A percentile compares a stretch with the other conserved stretches of the same genome.
These are phyloP conservation scores for Coleophora flavipennella DNA, from an alignment of 2,888 invertebrate genomes.

Conservation along the genomic window DNA sequence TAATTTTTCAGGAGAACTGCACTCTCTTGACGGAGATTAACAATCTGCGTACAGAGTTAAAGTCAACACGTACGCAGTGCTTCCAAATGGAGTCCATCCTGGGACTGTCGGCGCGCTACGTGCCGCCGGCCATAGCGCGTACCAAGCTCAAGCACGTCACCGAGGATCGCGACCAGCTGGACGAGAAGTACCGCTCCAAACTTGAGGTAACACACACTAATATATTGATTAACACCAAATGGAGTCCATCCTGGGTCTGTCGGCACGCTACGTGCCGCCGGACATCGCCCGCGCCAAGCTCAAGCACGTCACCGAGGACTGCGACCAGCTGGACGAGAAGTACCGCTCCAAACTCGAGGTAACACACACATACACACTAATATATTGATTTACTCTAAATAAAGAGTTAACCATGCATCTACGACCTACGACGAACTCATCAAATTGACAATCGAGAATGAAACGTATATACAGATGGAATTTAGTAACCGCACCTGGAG, in stretches of 20 bases:
- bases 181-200: constrained; percentile 65
- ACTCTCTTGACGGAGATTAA: constrained; percentile 84
- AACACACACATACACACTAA: too few species aligned
- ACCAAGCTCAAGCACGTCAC: constrained; percentile 76
- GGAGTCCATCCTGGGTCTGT: constrained; percentile 79
- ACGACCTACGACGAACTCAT: too few species aligned
- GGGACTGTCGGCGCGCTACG: constrained; percentile 72
- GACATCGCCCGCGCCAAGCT: constrained; percentile 76
- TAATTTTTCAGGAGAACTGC: constrained; percentile 80
- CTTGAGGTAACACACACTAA: constrained; percentile 58
- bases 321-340: constrained; percentile 72
- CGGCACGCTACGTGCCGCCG: constrained; percentile 70
- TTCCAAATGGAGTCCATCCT: constrained; percentile 81
- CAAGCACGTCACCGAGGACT: constrained; percentile 73
- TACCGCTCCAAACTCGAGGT: constrained; percentile 67
- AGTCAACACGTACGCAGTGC: constrained; percentile 76
- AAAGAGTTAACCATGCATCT: constrained; percentile 80
- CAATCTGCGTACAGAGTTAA: constrained; percentile 78
- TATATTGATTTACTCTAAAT: constrained; percentile 65
- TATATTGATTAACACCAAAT: constrained; percentile 65
- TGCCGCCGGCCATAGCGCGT: constrained; percentile 74
- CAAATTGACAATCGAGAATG: too few species aligned
- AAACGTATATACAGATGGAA: too few species aligned
- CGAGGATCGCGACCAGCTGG: constrained; percentile 73
- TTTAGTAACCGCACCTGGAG: too few species aligned